These are phyloP conservation scores for Meteorus sp. DNA, from an alignment of 1,140 invertebrate species.

Conservation along the genomic window DNA sequence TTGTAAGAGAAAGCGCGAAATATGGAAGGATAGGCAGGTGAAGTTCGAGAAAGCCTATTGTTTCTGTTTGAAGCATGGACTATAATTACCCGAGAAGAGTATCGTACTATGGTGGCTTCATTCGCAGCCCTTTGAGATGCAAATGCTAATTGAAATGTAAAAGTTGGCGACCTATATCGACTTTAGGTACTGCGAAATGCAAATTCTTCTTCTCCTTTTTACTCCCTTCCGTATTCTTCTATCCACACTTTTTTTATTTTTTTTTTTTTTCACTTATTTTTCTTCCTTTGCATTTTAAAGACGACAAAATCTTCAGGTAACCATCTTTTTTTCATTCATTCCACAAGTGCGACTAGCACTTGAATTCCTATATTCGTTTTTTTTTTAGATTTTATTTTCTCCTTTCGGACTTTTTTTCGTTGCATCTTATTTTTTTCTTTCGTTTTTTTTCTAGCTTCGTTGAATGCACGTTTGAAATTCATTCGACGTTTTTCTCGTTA, in stretches of 20 bases:
- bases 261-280: constrained; percentile 7
- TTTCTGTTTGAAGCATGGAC: constrained; percentile 32
- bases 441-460: not conserved
- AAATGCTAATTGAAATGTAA: constrained; percentile 40
- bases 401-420: not conserved
- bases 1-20: too few species aligned
- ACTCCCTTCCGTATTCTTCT: not conserved
- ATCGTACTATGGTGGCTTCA: constrained; percentile 19
- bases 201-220: not conserved
- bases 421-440: not conserved
- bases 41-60: constrained; percentile 21
- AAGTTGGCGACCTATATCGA: constrained; percentile 36
- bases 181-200: not conserved
- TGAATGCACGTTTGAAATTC: constrained; percentile 15
- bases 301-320: not conserved
- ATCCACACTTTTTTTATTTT: not conserved
- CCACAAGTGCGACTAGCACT: too few species aligned
- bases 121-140: constrained; percentile 36
- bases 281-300: not conserved
- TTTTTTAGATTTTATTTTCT: not conserved
- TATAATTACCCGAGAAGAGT: constrained; percentile 29
- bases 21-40: not conserved
- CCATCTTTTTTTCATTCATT: constrained; percentile 1
- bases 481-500: constrained; percentile 20
- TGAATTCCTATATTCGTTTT: constrained; percentile 11